Percentiles rank a stretch among this genome's conserved stretches.
These are phyloP conservation scores for Brachionichthys hirsutus DNA, from an alignment of 2,113 vertebrate species.

Conservation along the genomic window DNA sequence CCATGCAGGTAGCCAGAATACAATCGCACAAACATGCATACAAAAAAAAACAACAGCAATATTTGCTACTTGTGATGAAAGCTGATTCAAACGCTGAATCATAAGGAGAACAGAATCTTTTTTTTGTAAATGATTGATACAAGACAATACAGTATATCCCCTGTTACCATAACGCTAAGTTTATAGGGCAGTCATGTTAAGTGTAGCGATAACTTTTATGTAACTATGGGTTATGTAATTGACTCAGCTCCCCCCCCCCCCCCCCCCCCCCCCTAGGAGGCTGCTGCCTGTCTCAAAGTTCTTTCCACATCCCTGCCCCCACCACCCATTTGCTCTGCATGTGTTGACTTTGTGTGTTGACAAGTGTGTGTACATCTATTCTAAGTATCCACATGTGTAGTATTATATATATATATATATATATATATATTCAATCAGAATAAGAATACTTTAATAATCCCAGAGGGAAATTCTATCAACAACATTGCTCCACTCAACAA, in stretches of 20 bases:
- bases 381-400: constrained; percentile 3
- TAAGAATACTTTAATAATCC: too few species aligned
- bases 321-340: constrained; percentile 20
- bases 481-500: too few species aligned
- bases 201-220: constrained; percentile 54
- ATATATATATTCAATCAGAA: too few species aligned
- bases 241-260: constrained; percentile 49
- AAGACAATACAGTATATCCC: not conserved
- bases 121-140: constrained; percentile 16
- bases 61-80: constrained; percentile 4
- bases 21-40: not conserved
- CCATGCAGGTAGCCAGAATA: not conserved
- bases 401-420: too few species aligned
- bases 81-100: not conserved
- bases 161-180: constrained; percentile 20
- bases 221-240: constrained; percentile 64
- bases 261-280: constrained; percentile 37
- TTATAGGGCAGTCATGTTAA: constrained; percentile 34
- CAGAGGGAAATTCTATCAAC: too few species aligned
- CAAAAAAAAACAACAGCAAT: not conserved
- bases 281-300: constrained; percentile 55
- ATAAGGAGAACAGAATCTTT: not conserved
- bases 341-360: constrained; percentile 2
- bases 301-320: constrained; percentile 50
- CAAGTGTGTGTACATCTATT: constrained; percentile 6